Evolutionary conservation across 1,140 invertebrate species (phyloP).

Genomic region (Sycobia sp.): DNA sequence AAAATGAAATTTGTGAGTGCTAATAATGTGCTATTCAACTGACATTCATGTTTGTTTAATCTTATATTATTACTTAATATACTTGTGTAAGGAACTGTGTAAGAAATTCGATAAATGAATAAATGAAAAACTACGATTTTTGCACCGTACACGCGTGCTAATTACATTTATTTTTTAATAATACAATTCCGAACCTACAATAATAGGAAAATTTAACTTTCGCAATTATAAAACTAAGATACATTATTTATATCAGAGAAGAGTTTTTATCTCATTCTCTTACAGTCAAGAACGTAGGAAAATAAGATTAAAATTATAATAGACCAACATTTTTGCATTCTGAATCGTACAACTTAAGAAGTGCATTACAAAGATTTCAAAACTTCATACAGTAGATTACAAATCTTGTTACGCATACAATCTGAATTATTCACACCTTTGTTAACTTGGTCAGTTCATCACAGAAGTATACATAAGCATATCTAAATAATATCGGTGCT

Average conservation of each 20-base stretch:
- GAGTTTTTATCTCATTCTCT: background rate
- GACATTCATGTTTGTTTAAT: conserved; percentile 1
- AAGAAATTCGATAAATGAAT: conserved; percentile 6
- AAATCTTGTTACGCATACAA: too few species aligned
- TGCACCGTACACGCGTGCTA: background rate
- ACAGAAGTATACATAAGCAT: too few species aligned
- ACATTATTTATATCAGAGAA: background rate
- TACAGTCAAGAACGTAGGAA: too few species aligned
- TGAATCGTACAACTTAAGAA: too few species aligned
- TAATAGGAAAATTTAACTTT: background rate
- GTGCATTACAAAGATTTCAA: too few species aligned
- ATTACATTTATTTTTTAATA: conserved; percentile 3
- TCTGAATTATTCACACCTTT: too few species aligned
- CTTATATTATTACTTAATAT: conserved; percentile 17
- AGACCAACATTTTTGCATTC: too few species aligned
- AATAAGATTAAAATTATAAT: too few species aligned
- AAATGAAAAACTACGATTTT: conserved; percentile 6
- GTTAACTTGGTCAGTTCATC: too few species aligned
- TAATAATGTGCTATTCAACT: conserved; percentile 15
- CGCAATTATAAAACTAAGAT: background rate
- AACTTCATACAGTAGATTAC: too few species aligned
- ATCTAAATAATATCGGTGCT: too few species aligned
- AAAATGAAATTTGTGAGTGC: background rate
- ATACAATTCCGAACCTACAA: background rate
- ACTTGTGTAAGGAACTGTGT: conserved; percentile 17